Conservation (phyloP, 2,888 invertebrate species). For the Pilophorus perplexus region DNA sequence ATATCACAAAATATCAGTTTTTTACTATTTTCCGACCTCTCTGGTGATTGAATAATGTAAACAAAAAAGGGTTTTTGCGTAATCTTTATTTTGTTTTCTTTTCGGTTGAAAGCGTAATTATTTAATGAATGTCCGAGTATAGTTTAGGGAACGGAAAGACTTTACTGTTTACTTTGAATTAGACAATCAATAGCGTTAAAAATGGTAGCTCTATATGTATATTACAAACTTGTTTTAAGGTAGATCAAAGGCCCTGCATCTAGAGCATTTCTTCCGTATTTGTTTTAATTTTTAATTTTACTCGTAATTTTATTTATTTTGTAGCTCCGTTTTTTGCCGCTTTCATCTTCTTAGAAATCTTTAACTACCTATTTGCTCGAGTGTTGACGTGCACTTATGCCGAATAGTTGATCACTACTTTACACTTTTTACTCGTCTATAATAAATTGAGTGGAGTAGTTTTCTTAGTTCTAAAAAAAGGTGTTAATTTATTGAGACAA, state of each 20-base stretch:
- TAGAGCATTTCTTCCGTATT: slow-evolving; percentile 40
- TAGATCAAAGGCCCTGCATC: slow-evolving; percentile 38
- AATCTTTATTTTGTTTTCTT: slow-evolving; percentile 28
- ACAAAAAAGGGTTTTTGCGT: slow-evolving; percentile 3
- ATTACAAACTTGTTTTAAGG: slow-evolving; percentile 34
- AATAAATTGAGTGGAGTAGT: slow-evolving; percentile 37
- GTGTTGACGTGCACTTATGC: slow-evolving; percentile 35
- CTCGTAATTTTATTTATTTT: not conserved
- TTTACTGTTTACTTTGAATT: slow-evolving; percentile 48
- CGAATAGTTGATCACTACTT: slow-evolving; percentile 24
- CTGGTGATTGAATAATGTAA: no score
- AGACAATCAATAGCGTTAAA: slow-evolving; percentile 49
- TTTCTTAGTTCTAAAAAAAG: slow-evolving; percentile 35
- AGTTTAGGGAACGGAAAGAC: slow-evolving; percentile 48
- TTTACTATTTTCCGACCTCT: slow-evolving; percentile 31
- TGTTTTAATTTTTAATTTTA: not conserved
- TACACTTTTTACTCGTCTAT: slow-evolving; percentile 37
- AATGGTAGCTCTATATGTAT: slow-evolving; percentile 38
- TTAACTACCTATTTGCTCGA: slow-evolving; percentile 18
- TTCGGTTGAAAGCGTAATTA: slow-evolving; percentile 39
- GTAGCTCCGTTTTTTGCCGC: not conserved
- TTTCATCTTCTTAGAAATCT: slow-evolving; percentile 3
- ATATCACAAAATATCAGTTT: slow-evolving; percentile 40
- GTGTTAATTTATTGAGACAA: slow-evolving; percentile 36
- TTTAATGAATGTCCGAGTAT: slow-evolving; percentile 46